phyloP scores from a whole-genome alignment of 2,113 vertebrate species.

The Oreochromis tanganicae region DNA sequence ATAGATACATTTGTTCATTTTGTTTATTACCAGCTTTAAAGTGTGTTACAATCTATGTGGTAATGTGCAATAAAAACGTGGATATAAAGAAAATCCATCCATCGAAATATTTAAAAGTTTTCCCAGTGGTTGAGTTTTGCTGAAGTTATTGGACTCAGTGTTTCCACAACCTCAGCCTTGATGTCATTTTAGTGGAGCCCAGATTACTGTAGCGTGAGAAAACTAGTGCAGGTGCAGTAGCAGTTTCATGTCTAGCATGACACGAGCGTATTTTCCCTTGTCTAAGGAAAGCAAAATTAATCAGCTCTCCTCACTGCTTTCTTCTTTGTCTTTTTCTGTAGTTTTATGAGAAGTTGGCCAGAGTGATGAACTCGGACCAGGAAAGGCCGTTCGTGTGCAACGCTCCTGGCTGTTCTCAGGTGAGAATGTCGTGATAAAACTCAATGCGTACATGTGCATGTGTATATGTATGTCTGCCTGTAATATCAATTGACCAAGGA shows the following conservation, averaged over 20 bases:
- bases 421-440: constrained; percentile 68
- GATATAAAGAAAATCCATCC: not conserved
- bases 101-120: not conserved
- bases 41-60: not conserved
- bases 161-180: not conserved
- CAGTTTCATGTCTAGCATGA: constrained; percentile 3
- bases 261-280: constrained; percentile 22
- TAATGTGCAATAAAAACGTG: not conserved
- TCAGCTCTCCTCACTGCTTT: constrained; percentile 4
- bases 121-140: not conserved
- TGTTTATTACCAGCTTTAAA: not conserved
- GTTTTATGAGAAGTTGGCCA: constrained; percentile 96
- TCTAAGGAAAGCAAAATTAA: not conserved
- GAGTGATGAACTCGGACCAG: constrained; percentile 99
- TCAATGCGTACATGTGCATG: not conserved
- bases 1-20: not conserved
- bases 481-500: constrained; percentile 31
- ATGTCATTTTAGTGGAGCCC: not conserved
- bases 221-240: constrained; percentile 14
- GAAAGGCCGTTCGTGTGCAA: constrained; percentile 97
- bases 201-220: not conserved
- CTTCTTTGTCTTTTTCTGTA: constrained; percentile 36
- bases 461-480: not conserved
- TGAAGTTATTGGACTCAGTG: not conserved
- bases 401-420: constrained; percentile 98